Evolutionary conservation across 2,797 vertebrate genomes (phyloP).

Genomic region (Parauchenoglanis punctatus): DNA sequence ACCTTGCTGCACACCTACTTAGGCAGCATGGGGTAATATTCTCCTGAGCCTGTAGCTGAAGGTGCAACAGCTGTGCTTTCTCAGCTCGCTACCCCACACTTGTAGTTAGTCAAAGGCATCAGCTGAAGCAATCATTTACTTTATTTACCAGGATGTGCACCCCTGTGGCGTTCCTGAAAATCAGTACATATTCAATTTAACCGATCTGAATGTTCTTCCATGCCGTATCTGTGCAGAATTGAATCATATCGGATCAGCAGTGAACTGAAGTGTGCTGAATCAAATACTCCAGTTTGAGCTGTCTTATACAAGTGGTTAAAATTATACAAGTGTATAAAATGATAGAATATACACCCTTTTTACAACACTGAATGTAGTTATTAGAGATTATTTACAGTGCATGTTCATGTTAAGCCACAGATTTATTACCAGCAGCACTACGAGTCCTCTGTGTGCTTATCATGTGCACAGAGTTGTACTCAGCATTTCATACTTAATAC

Average conservation of each 20-base stretch:
- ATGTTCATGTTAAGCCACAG: not conserved
- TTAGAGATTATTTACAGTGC: not conserved
- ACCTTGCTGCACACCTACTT: not conserved
- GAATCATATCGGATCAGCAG: not conserved
- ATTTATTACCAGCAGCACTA: not conserved
- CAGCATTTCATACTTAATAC: slow-evolving; percentile 61
- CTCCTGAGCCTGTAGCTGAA: not conserved
- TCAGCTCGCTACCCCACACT: not conserved
- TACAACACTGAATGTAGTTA: not conserved
- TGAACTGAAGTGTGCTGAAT: not conserved
- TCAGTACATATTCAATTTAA: not conserved
- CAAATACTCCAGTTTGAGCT: no score
- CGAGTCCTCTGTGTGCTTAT: slow-evolving; percentile 7
- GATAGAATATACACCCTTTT: not conserved
- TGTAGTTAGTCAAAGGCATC: no score
- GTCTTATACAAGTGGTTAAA: not conserved
- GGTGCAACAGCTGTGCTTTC: not conserved
- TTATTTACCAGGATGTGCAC: not conserved
- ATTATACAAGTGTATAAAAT: not conserved
- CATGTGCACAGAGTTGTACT: slow-evolving; percentile 32
- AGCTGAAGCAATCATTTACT: not conserved
- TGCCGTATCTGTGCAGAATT: not conserved
- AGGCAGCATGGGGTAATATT: not conserved
- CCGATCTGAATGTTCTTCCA: not conserved
- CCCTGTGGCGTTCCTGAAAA: not conserved